Base-by-base conservation (phyloP, 2,113 vertebrate genomes). In the Dermatemys mawii region DNA sequence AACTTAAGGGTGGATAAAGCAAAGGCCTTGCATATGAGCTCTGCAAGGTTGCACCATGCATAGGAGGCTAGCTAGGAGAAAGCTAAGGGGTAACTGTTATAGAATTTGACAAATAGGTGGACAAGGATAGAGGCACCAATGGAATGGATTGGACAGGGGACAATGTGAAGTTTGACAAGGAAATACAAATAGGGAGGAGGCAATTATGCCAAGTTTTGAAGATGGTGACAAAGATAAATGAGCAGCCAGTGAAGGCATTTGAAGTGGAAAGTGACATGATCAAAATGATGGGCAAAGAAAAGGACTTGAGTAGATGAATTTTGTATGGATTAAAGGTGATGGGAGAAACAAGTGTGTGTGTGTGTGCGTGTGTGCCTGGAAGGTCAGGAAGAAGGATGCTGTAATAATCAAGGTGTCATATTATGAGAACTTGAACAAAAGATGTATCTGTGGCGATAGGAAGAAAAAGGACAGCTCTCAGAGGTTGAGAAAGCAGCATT, bases 301-400 rank as follows among this genome's bases (percentile, higher is more conserved):
- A 51, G 22, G 78, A 26, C n/a, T 88, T 84, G 84, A 53, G 21
- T 80, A 83, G 32, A 48, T 82, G 26, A 1, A 6, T 57, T 24
- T 87, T 9, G 8, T 0, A 0, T 83, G 38, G n/a, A 21, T 4
- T 78, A 84, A 44, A 46, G 1, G 4, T 6, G 11, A 12, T 1
- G 2, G 10, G 5, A 16, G 14, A 8, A 7, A 22, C 3, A 53
- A 9, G n/a, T n/a, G 57, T 86, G 27, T 86, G 19, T 11, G 55
- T 79, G 21, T 48, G n/a, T n/a, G 57, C 84, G 27, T 86, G 19
- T 11, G 55, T 79, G 21, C 41, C 90, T 73, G 32, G 78, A 82
- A 86, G 70, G 35, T 21, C 11, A 4, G 29, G 55, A 60, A 35
- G 83, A 86, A 46, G 49, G 85, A 50, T 86, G 89, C 41, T 17